Conservation (phyloP, 1,140 invertebrate genomes). For the Bombus huntii region DNA sequence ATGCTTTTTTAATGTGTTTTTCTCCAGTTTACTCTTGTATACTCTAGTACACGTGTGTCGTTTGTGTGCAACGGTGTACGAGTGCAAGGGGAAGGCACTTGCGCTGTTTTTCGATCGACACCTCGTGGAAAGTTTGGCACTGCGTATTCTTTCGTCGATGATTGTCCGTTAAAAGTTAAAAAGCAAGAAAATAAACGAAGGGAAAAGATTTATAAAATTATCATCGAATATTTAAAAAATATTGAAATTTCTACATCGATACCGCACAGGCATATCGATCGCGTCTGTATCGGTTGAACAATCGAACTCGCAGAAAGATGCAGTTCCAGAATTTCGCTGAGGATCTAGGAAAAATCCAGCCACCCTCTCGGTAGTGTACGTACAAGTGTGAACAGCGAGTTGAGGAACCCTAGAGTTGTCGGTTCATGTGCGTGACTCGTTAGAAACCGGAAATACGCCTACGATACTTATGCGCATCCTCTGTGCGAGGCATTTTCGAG, state of each 20-base stretch:
- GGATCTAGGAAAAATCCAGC: slow-evolving; percentile 70
- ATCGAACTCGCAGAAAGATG: not conserved
- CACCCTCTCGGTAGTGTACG: slow-evolving; percentile 74
- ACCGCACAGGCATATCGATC: no score
- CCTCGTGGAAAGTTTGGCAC: slow-evolving; percentile 61
- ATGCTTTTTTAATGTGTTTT: slow-evolving; percentile 41
- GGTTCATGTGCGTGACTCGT: slow-evolving; percentile 33
- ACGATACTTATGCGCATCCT: slow-evolving; percentile 18
- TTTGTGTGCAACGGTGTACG: slow-evolving; percentile 77
- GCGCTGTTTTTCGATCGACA: slow-evolving; percentile 73
- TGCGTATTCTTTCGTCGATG: not conserved
- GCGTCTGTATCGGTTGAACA: not conserved
- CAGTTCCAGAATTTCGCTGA: slow-evolving; percentile 57
- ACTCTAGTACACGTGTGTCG: slow-evolving; percentile 51
- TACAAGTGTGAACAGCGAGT: slow-evolving; percentile 61
- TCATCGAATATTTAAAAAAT: not conserved
- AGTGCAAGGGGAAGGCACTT: slow-evolving; percentile 83
- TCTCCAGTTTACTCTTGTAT: slow-evolving; percentile 46
- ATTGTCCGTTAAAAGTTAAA: slow-evolving; percentile 5
- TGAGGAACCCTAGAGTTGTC: slow-evolving; percentile 71
- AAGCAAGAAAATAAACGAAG: no score
- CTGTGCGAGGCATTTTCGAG: not conserved
- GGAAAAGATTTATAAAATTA: not conserved
- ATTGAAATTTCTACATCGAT: not conserved
- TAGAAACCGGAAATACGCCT: slow-evolving; percentile 11